These are phyloP conservation scores for Branchellion lobata DNA, from an alignment of 2,888 invertebrate genomes.

Conservation along the genomic window DNA sequence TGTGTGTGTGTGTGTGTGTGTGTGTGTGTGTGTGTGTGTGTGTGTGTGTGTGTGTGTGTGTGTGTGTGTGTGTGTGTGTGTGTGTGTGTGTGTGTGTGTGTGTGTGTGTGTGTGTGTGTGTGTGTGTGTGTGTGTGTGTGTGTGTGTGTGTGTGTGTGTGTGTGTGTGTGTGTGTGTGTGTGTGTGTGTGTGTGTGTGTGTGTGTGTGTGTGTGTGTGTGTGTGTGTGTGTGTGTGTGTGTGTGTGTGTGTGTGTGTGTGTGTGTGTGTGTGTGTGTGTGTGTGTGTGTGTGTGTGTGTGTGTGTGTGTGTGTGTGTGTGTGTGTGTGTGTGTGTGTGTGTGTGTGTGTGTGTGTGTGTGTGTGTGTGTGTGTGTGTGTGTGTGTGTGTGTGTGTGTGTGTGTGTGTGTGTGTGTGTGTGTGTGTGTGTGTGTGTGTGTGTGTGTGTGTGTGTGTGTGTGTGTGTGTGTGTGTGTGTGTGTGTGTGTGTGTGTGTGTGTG, in stretches of 20 bases:
- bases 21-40: background rate
- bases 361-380: too few relatives aligned
- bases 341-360: too few relatives aligned
- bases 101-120: constrained; percentile 11
- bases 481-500: too few relatives aligned
- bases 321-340: constrained; percentile 1
- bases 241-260: constrained; percentile 22
- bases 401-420: too few relatives aligned
- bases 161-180: constrained; percentile 23
- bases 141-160: constrained; percentile 23
- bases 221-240: constrained; percentile 19
- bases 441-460: too few relatives aligned
- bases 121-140: constrained; percentile 23
- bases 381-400: too few relatives aligned
- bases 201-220: constrained; percentile 23
- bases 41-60: background rate
- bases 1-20: background rate
- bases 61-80: constrained; percentile 22
- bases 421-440: too few relatives aligned
- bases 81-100: constrained; percentile 18
- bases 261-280: constrained; percentile 22
- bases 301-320: constrained; percentile 13
- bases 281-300: constrained; percentile 15
- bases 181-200: constrained; percentile 20
- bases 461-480: too few relatives aligned